Evolutionary conservation across 2,888 invertebrate species (phyloP).

Genomic region (Agrochola macilenta): DNA sequence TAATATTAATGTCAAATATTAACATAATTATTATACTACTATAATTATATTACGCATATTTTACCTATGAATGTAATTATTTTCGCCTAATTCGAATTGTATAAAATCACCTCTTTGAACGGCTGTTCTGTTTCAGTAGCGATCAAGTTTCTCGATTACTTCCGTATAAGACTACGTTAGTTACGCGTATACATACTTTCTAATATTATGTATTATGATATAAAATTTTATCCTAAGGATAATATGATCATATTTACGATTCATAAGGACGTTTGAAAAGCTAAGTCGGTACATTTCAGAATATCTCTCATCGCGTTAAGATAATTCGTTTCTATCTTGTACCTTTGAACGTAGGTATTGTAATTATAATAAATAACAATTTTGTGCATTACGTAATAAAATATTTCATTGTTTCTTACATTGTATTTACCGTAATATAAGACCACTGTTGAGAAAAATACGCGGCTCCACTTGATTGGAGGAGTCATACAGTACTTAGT

Average conservation of each 20-base stretch:
- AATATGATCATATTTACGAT: conserved; percentile 88
- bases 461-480: conserved; percentile 81
- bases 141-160: conserved; percentile 88
- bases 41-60: conserved; percentile 87
- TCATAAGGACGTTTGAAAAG: conserved; percentile 87
- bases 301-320: conserved; percentile 90
- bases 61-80: conserved; percentile 90
- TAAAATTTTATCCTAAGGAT: conserved; percentile 90
- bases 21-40: conserved; percentile 90
- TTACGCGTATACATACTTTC: conserved; percentile 89
- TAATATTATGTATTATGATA: conserved; percentile 89
- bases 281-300: conserved; percentile 88
- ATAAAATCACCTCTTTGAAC: conserved; percentile 89
- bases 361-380: conserved; percentile 90
- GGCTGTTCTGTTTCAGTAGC: conserved; percentile 88
- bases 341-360: conserved; percentile 90
- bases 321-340: conserved; percentile 90
- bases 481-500: conserved; percentile 88
- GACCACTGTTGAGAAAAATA: conserved; percentile 87
- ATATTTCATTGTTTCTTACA: conserved; percentile 90
- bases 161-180: conserved; percentile 90
- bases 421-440: conserved; percentile 89
- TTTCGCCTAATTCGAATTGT: conserved; percentile 90
- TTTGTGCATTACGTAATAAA: conserved; percentile 90
- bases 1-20: conserved; percentile 91